phyloP scores from a whole-genome alignment of 1,140 invertebrate species.

The Dendroctonus valens region DNA sequence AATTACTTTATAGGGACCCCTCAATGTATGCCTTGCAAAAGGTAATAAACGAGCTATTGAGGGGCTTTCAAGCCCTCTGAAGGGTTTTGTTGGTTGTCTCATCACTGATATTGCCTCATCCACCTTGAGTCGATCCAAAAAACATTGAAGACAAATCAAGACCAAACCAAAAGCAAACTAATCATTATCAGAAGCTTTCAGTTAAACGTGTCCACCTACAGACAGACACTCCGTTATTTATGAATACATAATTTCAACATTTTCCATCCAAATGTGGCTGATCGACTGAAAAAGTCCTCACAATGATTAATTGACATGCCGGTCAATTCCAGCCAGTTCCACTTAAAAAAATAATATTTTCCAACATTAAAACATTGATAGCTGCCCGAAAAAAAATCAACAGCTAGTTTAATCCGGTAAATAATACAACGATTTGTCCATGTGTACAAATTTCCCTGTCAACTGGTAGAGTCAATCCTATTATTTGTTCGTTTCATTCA shows the following conservation, averaged over 20 bases:
- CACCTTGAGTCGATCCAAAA: background rate
- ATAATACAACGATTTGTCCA: slow-evolving; percentile 23
- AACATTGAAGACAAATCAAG: too few relatives aligned
- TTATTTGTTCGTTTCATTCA: slow-evolving; percentile 24
- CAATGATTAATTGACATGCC: too few relatives aligned
- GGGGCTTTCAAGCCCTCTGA: slow-evolving; percentile 7
- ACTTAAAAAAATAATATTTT: too few relatives aligned
- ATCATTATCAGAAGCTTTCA: too few relatives aligned
- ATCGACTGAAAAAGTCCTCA: too few relatives aligned
- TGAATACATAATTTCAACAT: too few relatives aligned
- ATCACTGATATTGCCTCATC: slow-evolving; percentile 24
- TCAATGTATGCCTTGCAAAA: slow-evolving; percentile 26
- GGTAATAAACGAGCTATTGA: slow-evolving; percentile 26
- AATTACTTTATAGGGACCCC: slow-evolving; percentile 30
- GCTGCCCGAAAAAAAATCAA: slow-evolving; percentile 9
- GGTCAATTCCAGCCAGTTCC: too few relatives aligned
- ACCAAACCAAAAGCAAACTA: too few relatives aligned
- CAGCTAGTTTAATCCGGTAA: slow-evolving; percentile 15
- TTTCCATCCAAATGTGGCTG: too few relatives aligned
- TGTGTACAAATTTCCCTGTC: slow-evolving; percentile 23
- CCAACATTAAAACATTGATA: too few relatives aligned
- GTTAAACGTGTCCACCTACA: too few relatives aligned
- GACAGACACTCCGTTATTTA: too few relatives aligned
- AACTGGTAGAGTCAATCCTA: slow-evolving; percentile 22
- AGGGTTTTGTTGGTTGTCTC: slow-evolving; percentile 28